Evolutionary conservation across 2,113 vertebrate genomes (phyloP).

Genomic region (Nycticebus coucang): DNA sequence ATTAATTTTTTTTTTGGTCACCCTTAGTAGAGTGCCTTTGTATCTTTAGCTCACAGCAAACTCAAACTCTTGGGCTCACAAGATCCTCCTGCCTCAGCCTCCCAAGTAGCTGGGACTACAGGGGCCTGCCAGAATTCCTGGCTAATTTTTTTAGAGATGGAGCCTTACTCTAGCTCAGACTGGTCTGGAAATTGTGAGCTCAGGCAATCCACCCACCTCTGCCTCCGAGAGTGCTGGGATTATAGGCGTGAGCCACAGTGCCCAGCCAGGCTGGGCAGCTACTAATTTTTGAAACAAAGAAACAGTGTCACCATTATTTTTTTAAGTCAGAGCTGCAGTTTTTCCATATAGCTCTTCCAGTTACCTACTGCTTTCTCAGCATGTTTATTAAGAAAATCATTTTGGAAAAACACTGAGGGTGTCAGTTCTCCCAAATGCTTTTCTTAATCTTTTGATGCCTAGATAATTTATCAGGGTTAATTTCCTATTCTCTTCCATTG

Average conservation of each 20-base stretch:
- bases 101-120: no score
- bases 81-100: no score
- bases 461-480: not conserved
- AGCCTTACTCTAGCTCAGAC: no score
- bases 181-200: no score
- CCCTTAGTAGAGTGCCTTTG: no score
- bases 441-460: not conserved
- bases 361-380: not conserved
- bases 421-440: not conserved
- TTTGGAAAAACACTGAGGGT: not conserved
- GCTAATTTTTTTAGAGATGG: no score
- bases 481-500: not conserved
- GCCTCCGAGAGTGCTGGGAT: no score
- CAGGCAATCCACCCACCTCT: no score
- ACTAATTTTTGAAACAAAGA: not conserved
- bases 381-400: not conserved
- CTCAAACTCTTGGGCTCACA: no score
- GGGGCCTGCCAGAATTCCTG: no score
- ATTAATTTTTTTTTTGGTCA: not conserved
- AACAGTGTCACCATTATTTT: not conserved
- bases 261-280: not conserved
- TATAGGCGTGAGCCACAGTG: no score
- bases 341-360: not conserved
- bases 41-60: no score
- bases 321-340: not conserved